Evolutionary conservation across 64 coral and sea anemone species (phyloP).

Genomic region (Acropora tenuis): DNA sequence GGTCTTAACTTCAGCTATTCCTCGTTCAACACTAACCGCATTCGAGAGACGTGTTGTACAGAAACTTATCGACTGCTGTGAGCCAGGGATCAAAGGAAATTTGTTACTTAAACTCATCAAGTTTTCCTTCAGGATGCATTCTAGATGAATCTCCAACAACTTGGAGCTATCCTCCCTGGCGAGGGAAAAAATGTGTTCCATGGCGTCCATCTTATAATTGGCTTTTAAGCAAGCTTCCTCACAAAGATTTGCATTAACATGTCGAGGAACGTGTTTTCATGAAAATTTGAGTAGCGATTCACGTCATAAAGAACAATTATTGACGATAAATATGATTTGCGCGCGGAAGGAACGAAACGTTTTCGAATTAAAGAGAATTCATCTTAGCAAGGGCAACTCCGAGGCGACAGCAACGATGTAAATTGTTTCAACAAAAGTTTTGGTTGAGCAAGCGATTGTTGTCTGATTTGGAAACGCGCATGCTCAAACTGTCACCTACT

Average conservation of each 20-base stretch:
- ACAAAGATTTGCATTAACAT: background rate
- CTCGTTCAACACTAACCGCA: constrained; percentile 55
- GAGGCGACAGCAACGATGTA: no score
- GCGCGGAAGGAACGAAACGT: background rate
- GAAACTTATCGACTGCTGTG: constrained; percentile 67
- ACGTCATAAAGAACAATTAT: constrained; percentile 28
- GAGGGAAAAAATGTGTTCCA: constrained; percentile 40
- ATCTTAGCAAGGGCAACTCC: no score
- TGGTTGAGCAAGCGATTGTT: no score
- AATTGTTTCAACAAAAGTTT: no score
- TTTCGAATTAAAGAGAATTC: no score
- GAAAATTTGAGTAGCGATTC: background rate
- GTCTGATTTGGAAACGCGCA: no score
- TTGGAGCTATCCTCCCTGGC: constrained; percentile 3
- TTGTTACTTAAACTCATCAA: constrained; percentile 82
- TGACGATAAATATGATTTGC: constrained; percentile 2
- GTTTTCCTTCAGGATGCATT: constrained; percentile 78
- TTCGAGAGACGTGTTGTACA: constrained; percentile 76
- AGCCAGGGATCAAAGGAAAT: constrained; percentile 87
- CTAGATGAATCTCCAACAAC: constrained; percentile 60
- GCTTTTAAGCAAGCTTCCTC: background rate
- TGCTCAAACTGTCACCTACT: no score
- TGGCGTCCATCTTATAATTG: constrained; percentile 42
- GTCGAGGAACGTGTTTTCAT: background rate
- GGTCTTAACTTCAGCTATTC: background rate